Conservation (phyloP, 1,140 invertebrate species). For the Eriocheir sinensis region DNA sequence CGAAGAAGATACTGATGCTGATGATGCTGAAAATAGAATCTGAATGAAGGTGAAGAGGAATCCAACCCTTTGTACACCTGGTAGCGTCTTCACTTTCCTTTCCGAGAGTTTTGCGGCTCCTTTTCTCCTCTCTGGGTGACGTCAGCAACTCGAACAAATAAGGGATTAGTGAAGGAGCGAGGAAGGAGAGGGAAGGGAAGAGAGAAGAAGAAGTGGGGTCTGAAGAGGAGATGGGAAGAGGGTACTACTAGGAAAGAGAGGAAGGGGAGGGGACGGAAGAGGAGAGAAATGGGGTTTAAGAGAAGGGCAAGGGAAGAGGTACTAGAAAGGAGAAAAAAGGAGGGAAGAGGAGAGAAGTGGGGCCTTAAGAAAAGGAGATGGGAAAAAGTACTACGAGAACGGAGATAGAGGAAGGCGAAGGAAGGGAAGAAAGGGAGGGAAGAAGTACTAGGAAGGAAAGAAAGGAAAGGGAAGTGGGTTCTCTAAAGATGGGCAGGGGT, state of each 20-base stretch:
- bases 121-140: background rate
- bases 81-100: slow-evolving; percentile 3
- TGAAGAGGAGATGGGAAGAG: background rate
- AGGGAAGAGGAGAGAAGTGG: no score
- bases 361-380: no score
- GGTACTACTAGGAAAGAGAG: background rate
- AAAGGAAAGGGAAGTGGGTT: no score
- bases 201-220: background rate
- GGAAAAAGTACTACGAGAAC: no score
- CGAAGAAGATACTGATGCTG: no score
- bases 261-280: no score
- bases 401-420: no score
- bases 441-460: no score
- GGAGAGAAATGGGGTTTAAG: no score
- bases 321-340: background rate
- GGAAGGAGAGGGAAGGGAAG: background rate
- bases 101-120: background rate
- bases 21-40: background rate
- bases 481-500: no score
- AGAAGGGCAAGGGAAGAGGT: background rate
- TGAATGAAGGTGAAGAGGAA: background rate
- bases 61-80: background rate
- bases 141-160: background rate
- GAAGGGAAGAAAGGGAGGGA: no score
- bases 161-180: background rate